Evolutionary conservation across 2,113 vertebrate species (phyloP), one percentile per base, ranked within the genome.

Genomic region (Hippopotamus amphibius): DNA sequence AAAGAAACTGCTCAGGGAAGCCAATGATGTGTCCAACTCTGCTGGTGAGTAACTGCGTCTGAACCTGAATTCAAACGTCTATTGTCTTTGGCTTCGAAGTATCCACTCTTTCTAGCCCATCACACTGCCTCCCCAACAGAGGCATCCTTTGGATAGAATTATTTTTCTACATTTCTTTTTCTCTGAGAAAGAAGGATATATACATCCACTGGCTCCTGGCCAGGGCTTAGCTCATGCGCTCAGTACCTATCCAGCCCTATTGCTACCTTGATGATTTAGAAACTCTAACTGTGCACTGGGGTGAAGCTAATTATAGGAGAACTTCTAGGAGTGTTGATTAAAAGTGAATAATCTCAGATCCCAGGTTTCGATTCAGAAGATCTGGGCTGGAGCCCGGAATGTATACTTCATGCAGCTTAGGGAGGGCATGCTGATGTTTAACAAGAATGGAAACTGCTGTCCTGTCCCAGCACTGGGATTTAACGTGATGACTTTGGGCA

Each of bases 11-110:
- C 57, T 66, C 30, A 72, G 68, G 74, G 72, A 68, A 28, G 7
- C 41, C 37, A 68, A 76, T 17, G 41, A 33, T 28, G 37, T 65
- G 63, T 33, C 53, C n/a, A 83, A 4, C 59, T 53, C 65, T 9
- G 37, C 21, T 12, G n/a, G 33, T 50, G 41, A 90, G 37, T 66
- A 46, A 85, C 46, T 37, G 57, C 87, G 57, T n/a, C 50, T 79
- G 30, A 55, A 37, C 50, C 33, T 83, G 83, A 85, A 50, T 85
- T 90, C 66, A 66, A 86, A 66, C 81, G 50, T 57, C 53, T 48
- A 3, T 26, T 26, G 17, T 80, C 28, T 1, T 90, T 57, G 72
- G 53, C 41, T 37, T 85, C 48, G 41, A 57, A 28, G 26, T 30
- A 14, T 46, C 59, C 16, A 28, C 37, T 71, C 11, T 79, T 55